Evolutionary conservation across 2,113 vertebrate species (phyloP), one percentile per base, ranked within the genome.

Genomic region (Tor tambroides): DNA sequence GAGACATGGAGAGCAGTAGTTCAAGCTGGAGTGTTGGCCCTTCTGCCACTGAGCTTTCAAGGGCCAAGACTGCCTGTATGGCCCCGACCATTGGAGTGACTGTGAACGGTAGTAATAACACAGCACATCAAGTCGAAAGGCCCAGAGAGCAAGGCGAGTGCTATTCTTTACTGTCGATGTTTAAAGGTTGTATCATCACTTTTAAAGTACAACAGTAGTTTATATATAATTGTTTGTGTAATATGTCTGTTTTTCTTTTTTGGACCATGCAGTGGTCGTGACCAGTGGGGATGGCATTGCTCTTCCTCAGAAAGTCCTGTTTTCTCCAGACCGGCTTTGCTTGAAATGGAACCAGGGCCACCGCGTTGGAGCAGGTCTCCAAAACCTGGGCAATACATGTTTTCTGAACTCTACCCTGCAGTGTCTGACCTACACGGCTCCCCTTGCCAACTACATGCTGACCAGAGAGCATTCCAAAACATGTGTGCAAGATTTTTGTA

Each of bases 381-480:
- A 97, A 89, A 99, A 99, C 85, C 93, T 99, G 51, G 97, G 97
- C 92, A 99, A 99, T 89, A 99, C 97, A 0, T 99, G 98, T 89
- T 99, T 98, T 91, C 96, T 98, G 72, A 99, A 99, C 91, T 96
- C 98, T 6, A 96, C 97, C 9, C 91, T 99, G n/a, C 98, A 99
- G 76, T 99, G 98, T 94, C 93, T 99, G 86, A 97, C 97, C 1
- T 99, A 99, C 90, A 99, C 98, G 0, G 95, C 98, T 3, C 97
- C 98, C 7, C 95, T 99, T 2, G 96, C 97, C 88, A 99, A 98
- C 90, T 98, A 98, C 92, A 95, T 99, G 97, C 94, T 99, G 54
- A 97, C 97, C 6, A 96, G 97, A 6, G 98, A 99, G 85, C 98
- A 99, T 95, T 97, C 96, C 84, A 97, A 96, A 94, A 96, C 96